Evolutionary conservation across 2,888 invertebrate species (phyloP), one percentile per base, ranked within the genome.

Genomic region (Cylloceria caligata): DNA sequence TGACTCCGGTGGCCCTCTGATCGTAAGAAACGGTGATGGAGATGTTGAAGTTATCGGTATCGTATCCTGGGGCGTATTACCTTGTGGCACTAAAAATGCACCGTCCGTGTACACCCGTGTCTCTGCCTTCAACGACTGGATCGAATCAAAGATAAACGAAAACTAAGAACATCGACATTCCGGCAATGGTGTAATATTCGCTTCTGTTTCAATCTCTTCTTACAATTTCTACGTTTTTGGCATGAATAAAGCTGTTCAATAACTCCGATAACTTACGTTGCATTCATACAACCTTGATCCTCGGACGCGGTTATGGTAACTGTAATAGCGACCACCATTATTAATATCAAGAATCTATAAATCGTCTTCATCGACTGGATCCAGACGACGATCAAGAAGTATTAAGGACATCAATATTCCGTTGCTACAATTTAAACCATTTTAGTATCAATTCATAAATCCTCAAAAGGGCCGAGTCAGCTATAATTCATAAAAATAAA

Each of bases 41-140:
- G 85, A 95, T 93, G 86, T 95, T 94, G 93, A 96, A 96, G 90
- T 97, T 95, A 1, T 94, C 91, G 86, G 95, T 93, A 80, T 94
- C 90, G 92, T 96, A 95, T 88, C 94, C 93, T 83, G 94, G 92
- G 88, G 91, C 27, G 90, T 91, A 21, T 88, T 93, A 45, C 94
- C 94, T 68, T 94, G 94, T 72, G 94, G 93, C 2, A n/a, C 86
- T 6, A 73, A 60, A n/a, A 92, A 93, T 34, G 72, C 86, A 6
- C 94, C 94, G 9, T 93, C 93, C 0, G 90, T 94, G 6, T 93
- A 91, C 86, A 93, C 93, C 1, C 89, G 91, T 30, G 91, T 93
- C 4, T 93, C 93, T 0, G 88, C 92, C 42, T 93, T 91, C 84
- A 67, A 90, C 74, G 90, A 91, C 9, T 94, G 93, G 93, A 88